Base-by-base conservation (phyloP, 2,797 vertebrate species). In the Steatocranus sp. region DNA sequence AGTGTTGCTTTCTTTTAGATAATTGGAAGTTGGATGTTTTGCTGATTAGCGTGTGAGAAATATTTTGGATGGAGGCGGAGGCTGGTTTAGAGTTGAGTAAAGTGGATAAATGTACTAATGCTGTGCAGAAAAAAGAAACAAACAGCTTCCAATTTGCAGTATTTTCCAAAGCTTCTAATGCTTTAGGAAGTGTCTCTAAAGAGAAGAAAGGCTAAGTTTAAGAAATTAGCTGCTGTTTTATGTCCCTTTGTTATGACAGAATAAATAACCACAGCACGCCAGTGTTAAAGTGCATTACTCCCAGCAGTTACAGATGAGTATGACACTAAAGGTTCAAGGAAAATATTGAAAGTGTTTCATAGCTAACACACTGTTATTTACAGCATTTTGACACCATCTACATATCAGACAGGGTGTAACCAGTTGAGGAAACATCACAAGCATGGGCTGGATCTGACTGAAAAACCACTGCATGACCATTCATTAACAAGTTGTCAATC, bases 11-110 rank as follows among this genome's bases (percentile, higher is more conserved):
- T 73, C 68, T 84, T 81, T 58, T 30, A 48, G 82, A 75, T 87
- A 92, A 89, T 85, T 87, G 82, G 83, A 56, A 83, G 84, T 81
- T 53, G 84, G 76, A 1, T 78, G 83, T 80, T 87, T 27, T 53
- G 75, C 48, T 86, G 81, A 90, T 89, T 89, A 80, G 84, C 5
- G 76, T n/a, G 83, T 27, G 12, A 54, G 68, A 82, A 86, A 81
- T 46, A 77, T 82, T 80, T 54, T 73, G 25, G 68, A 73, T 27
- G 41, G 82, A 78, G 80, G 85, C 18, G 23, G 46, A 83, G 49
- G 83, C 81, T 78, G 27, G 83, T 87, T 85, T 23, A 8, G 34
- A 78, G 61, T 81, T 89, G 53, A 25, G 34, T n/a, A 30, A 84
- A 76, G 63, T 30, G 78, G 11, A 80, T 82, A 15, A 3, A 36